phyloP scores from a whole-genome alignment of 2,797 vertebrate species.

The Scyliorhinus canicula region DNA sequence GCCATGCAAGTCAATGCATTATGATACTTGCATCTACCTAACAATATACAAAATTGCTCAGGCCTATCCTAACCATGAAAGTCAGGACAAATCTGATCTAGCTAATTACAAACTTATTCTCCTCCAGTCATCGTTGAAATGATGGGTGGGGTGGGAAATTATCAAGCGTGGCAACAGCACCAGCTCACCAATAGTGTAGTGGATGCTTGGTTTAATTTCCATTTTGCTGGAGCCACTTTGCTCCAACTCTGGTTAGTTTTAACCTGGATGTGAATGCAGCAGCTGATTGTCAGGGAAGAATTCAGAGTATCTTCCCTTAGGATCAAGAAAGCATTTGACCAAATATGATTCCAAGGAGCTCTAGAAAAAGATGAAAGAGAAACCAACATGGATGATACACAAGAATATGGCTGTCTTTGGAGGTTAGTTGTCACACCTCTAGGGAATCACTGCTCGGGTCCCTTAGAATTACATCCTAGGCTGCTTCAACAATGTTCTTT shows the following conservation, averaged over 20 bases:
- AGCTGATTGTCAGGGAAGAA: background rate
- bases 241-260: background rate
- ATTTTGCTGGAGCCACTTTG: background rate
- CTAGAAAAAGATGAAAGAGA: background rate
- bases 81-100: background rate
- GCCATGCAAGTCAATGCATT: background rate
- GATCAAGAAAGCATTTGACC: background rate
- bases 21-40: background rate
- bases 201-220: background rate
- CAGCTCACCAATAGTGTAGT: background rate
- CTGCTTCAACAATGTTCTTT: background rate
- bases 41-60: background rate
- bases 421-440: background rate
- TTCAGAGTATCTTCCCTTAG: background rate
- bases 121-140: background rate
- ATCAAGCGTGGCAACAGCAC: background rate
- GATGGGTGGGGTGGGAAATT: no score
- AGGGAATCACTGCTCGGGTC: background rate
- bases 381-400: background rate
- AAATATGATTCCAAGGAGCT: background rate
- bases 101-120: background rate
- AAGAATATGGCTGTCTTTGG: background rate
- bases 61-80: background rate
- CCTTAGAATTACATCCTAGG: background rate
- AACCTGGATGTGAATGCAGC: background rate